A percentile compares a stretch with the other conserved stretches of the same genome.
Conservation (phyloP, 2,888 invertebrate genomes). For the Camponotus fellah region DNA sequence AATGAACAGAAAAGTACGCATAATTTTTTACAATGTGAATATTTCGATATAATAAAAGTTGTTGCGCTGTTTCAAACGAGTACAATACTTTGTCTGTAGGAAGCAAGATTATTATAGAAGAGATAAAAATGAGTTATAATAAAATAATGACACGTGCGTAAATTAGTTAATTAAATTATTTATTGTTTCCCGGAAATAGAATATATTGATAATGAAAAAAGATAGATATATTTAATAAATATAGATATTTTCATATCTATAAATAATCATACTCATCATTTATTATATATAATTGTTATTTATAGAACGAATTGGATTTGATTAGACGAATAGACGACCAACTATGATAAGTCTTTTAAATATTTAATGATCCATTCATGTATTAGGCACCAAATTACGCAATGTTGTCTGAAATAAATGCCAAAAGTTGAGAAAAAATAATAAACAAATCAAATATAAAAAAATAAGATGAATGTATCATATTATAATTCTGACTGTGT, state of each 20-base stretch:
- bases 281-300: not conserved
- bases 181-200: not conserved
- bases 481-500: slow-evolving; percentile 37
- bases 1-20: too few species aligned
- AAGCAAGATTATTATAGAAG: not conserved
- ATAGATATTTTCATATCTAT: not conserved
- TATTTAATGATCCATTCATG: not conserved
- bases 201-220: not conserved
- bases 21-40: too few species aligned
- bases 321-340: not conserved
- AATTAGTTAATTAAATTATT: slow-evolving; percentile 7
- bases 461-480: slow-evolving; percentile 50
- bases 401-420: slow-evolving; percentile 34
- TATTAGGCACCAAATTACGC: not conserved
- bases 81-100: not conserved
- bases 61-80: too few species aligned
- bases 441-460: slow-evolving; percentile 14
- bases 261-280: not conserved
- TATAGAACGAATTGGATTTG: not conserved
- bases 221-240: not conserved
- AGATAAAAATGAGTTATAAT: not conserved
- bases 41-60: too few species aligned
- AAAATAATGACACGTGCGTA: not conserved
- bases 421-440: not conserved
- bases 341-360: not conserved